These are phyloP conservation scores for Herminia tarsipennalis DNA, from an alignment of 2,888 invertebrate genomes.

Conservation along the genomic window DNA sequence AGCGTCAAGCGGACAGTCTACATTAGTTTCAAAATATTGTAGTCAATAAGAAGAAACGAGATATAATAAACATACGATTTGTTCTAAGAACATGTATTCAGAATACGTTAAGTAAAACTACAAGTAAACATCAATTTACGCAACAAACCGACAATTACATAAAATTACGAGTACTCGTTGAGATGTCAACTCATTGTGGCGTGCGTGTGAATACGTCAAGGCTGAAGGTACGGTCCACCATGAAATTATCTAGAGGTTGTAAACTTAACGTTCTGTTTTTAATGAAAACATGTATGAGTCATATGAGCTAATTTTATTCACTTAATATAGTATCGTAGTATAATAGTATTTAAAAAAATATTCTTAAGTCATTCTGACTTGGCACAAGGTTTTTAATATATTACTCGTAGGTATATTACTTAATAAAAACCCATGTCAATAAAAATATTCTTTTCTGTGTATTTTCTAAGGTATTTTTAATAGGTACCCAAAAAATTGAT, in stretches of 20 bases:
- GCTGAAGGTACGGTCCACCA: slow-evolving; percentile 16
- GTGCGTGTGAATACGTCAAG: slow-evolving; percentile 41
- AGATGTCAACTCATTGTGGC: slow-evolving; percentile 42
- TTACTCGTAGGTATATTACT: too few species aligned
- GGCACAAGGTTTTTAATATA: too few species aligned
- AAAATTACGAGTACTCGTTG: slow-evolving; percentile 26
- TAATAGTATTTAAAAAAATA: too few species aligned
- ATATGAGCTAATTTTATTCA: background rate
- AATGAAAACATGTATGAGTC: background rate
- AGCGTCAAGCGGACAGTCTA: too few species aligned
- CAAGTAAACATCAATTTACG: slow-evolving; percentile 42
- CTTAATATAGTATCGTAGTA: background rate
- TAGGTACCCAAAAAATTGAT: too few species aligned
- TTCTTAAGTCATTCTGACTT: too few species aligned
- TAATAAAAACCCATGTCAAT: too few species aligned
- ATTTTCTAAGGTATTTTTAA: too few species aligned
- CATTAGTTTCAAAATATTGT: too few species aligned
- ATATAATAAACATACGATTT: background rate
- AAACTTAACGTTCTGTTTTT: background rate
- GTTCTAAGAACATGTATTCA: background rate
- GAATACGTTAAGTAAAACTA: slow-evolving; percentile 25
- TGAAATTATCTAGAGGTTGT: background rate
- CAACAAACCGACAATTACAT: slow-evolving; percentile 42
- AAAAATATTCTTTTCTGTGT: too few species aligned
- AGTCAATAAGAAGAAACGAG: background rate